Evolutionary conservation across 2,113 vertebrate species (phyloP), one percentile per base, ranked within the genome.

Genomic region (Pipa parva): DNA sequence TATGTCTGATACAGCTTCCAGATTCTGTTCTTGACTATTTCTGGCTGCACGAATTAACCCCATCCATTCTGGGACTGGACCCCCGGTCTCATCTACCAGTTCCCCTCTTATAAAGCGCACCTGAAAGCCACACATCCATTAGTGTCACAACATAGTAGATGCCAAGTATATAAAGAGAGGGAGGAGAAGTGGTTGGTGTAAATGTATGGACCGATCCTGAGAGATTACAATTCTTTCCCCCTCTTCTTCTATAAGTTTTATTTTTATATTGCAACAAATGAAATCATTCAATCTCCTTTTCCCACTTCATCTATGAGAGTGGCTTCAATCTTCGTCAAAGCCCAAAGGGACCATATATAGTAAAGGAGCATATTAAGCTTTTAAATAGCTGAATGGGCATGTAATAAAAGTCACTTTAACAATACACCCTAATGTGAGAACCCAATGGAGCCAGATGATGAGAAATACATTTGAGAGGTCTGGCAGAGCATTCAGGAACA

Each of bases 31-130:
- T 71, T 97, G 94, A 26, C 85, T 83, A 83, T 91, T 97, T 76
- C 95, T 90, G 73, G 95, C 94, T 15, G 95, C 90, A 48, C 97
- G 93, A 75, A 99, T 95, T 86, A 95, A 85, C 74, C 93, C 95
- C 83, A 97, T 94, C 97, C 97, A 99, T 74, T 97, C 94, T 72
- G 91, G 84, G 31, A 91, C 87, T 0, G 93, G 84, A 71, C 89
- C 87, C 42, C 94, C 94, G 0, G 90, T 88, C 79, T 99, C 97
- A 59, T 99, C 97, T 79, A 96, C 89, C 68, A 97, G 88, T 72
- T 97, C 93, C 25, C 94, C 95, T 72, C 95, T 90, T 31, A 95
- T 83, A 82, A 97, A 83, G 45, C 93, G 92, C 69, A 98, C 90
- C 95, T 97, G 78, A 58, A 88, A 86, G 46, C 81, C 49, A 73